A percentile compares a stretch with the other conserved stretches of the same genome.
Evolutionary conservation across 2,113 vertebrate species (phyloP).

Genomic region (Bubalus kerabau): DNA sequence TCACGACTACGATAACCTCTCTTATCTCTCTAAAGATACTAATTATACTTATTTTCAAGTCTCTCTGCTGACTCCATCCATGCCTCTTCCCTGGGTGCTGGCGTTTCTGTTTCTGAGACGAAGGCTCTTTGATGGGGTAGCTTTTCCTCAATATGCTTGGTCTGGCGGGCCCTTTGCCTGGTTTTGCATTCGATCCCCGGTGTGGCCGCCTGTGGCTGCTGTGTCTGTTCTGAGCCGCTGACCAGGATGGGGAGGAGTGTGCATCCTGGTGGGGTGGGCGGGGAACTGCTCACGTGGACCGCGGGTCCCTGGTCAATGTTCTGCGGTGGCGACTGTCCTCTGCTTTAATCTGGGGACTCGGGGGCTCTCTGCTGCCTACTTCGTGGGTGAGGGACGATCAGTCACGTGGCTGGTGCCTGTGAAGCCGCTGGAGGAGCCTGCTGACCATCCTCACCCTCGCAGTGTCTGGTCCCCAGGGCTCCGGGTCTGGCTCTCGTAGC

Average conservation of each 20-base stretch:
- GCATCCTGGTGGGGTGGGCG: accelerated
- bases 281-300: accelerated
- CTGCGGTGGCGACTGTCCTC: accelerated
- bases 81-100: background rate
- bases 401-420: accelerated
- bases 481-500: accelerated
- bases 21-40: slow-evolving; percentile 36
- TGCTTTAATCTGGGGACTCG: background rate
- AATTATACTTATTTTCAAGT: slow-evolving; percentile 42
- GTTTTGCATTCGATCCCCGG: accelerated
- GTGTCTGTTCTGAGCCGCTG: accelerated
- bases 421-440: accelerated
- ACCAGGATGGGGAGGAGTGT: accelerated
- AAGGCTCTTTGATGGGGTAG: accelerated
- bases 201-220: accelerated
- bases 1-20: slow-evolving; percentile 6
- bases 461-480: accelerated
- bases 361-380: background rate
- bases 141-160: accelerated
- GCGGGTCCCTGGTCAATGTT: background rate
- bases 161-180: background rate
- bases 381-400: accelerated
- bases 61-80: background rate
- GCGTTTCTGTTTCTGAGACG: background rate
- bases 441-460: accelerated